Percentiles rank a stretch among this genome's conserved stretches.
Conservation (phyloP, 2,113 vertebrate species). For the Nothocercus nigrocapillus region DNA sequence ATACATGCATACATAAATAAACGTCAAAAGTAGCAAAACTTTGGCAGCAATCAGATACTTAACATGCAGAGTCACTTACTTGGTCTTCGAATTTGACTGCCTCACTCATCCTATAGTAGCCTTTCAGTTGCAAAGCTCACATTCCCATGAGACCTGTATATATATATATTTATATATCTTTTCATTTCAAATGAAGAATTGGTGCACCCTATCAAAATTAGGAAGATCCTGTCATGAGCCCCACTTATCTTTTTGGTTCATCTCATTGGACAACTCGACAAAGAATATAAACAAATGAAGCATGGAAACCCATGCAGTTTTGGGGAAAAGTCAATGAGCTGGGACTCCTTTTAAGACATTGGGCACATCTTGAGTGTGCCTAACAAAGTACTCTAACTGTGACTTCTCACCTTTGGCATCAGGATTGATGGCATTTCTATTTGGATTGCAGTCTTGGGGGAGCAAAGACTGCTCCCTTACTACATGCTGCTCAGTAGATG, state of each 20-base stretch:
- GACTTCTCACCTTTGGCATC: fast-evolving
- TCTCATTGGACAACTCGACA: neutral
- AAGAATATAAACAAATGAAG: neutral
- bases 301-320: neutral
- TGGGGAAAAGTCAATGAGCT: neutral
- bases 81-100: neutral
- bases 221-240: neutral
- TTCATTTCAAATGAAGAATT: neutral
- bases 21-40: slow-evolving; percentile 3
- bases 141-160: neutral
- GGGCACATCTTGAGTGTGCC: fast-evolving
- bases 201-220: neutral
- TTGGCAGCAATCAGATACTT: slow-evolving; percentile 37
- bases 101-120: neutral
- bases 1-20: neutral
- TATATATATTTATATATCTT: neutral
- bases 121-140: neutral
- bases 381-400: neutral
- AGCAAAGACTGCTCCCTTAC: too few relatives aligned
- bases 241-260: neutral
- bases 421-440: neutral
- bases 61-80: slow-evolving; percentile 28
- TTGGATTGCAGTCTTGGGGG: neutral
- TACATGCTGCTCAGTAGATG: neutral
- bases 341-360: neutral